Evolutionary conservation across 2,113 vertebrate species (phyloP), one percentile per base, ranked within the genome.

Genomic region (Seriola rivoliana): DNA sequence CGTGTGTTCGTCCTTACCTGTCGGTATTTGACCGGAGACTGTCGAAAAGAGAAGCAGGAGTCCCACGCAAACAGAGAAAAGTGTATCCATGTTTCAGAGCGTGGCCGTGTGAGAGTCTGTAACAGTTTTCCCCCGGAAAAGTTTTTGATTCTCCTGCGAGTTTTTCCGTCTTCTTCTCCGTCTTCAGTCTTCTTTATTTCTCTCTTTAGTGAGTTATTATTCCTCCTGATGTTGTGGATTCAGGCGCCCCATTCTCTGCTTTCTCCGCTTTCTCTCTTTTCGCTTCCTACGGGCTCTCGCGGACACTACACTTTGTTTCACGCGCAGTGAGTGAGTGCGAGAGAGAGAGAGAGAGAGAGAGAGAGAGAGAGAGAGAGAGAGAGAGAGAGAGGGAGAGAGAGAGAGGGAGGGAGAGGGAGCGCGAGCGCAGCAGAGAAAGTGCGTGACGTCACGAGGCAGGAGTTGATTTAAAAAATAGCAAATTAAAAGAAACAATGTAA

Each of bases 11-110:
- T n/a, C 5, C 89, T 82, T 84, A 94, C 93, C 93, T 94, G 91
- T 90, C 62, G 91, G 86, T 21, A 92, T 88, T 46, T 94, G 92
- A 0, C 68, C 86, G 69, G 63, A 81, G 64, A 81, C 46, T 4
- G 81, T 13, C 71, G 80, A 80, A 14, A 71, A 52, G 9, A 93
- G 54, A 38, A 92, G 32, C 80, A 92, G 65, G 84, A 94, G 86
- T 91, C 91, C 91, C 82, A 55, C 66, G 48, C 82, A 78, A 3
- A 70, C 74, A 9, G 77, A 69, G 71, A 71, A 91, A 86, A 93
- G 86, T 89, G 92, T 90, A 93, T 93, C 93, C 93, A 94, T 94
- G 91, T 89, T 87, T 82, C 46, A 3, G 67, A 84, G 57, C 71
- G 86, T 60, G 81, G 78, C 69, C 73, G 80, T 55, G 29, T 10